Evolutionary conservation across 1,140 invertebrate species (phyloP), one percentile per base, ranked within the genome.

Genomic region (Gerris buenoi): DNA sequence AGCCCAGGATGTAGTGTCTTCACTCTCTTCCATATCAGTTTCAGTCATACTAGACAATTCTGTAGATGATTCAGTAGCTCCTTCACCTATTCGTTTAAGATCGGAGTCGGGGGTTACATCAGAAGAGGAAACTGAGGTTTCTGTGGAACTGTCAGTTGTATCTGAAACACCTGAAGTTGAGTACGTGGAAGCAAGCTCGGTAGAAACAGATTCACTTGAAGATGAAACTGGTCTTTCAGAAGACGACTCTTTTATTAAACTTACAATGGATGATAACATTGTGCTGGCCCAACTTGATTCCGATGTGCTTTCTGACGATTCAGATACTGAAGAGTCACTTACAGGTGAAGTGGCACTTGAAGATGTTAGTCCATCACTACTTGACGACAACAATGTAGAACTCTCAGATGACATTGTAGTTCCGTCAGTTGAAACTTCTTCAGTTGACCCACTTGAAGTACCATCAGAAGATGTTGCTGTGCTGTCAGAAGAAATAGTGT

Each of bases 311-410:
- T 62, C 66, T 1, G 59, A n/a, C n/a, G 61, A 27, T 63, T 27
- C 61, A 63, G 25, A 25, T 27, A 22, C 26, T 26, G n/a, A 1
- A 1, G 61, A 63, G 27, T 27, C 14, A 23, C 25, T 33, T 63
- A 63, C 66, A 29, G 56, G 29, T 60, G 69, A 72, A 1, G 68
- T 67, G n/a, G 27, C 57, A 26, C 28, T 69, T 3, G 74, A 70
- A 25, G 62, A 25, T 65, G 70, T 69, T 15, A 70, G 70, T n/a
- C 67, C 72, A 15, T 70, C 58, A 26, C 25, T 29, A 57, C 57
- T 56, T 22, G 46, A 33, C 10, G 63, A 60, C 27, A 64, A 29
- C 10, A 18, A 1, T 64, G 25, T 27, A 2, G 28, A 5, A 27
- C 71, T 68, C 22, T 73, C 72, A 22, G 67, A 69, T 57, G 33